These are phyloP conservation scores for Myotis myotis DNA, from an alignment of 2,797 vertebrate species.

Conservation along the genomic window DNA sequence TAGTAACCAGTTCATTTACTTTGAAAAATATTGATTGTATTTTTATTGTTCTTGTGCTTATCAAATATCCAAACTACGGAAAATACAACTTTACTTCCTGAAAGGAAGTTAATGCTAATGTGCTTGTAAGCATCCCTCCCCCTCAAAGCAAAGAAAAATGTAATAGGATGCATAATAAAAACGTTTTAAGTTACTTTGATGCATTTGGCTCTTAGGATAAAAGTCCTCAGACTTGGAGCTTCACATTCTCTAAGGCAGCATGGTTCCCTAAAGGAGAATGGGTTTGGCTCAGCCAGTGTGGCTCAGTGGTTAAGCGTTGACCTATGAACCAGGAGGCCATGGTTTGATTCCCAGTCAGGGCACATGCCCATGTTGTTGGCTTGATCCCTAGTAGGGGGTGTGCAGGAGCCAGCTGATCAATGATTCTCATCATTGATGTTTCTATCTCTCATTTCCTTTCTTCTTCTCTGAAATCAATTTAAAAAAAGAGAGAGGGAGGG, in stretches of 20 bases:
- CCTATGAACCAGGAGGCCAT: too few relatives aligned
- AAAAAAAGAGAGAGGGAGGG: too few relatives aligned
- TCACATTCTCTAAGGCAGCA: not conserved
- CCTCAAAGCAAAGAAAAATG: not conserved
- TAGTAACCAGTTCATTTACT: not conserved
- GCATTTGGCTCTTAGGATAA: not conserved
- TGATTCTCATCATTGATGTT: too few relatives aligned
- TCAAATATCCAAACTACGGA: not conserved
- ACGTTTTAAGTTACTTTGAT: conserved; percentile 9
- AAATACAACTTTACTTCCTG: not conserved
- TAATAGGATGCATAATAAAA: not conserved
- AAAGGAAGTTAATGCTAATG: not conserved
- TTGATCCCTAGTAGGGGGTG: too few relatives aligned
- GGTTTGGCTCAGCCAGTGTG: not conserved
- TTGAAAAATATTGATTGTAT: not conserved
- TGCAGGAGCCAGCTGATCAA: too few relatives aligned
- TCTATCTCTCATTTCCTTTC: too few relatives aligned
- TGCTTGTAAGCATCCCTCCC: not conserved
- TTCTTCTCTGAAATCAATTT: too few relatives aligned
- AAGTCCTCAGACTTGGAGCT: not conserved
- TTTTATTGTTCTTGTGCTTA: conserved; percentile 3
- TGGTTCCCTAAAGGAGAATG: not conserved
- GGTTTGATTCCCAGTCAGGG: too few relatives aligned
- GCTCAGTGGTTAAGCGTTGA: too few relatives aligned
- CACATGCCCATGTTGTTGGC: too few relatives aligned